Evolutionary conservation across 2,888 invertebrate genomes (phyloP), one percentile per base, ranked within the genome.

Genomic region (Hypomecis atomaria): DNA sequence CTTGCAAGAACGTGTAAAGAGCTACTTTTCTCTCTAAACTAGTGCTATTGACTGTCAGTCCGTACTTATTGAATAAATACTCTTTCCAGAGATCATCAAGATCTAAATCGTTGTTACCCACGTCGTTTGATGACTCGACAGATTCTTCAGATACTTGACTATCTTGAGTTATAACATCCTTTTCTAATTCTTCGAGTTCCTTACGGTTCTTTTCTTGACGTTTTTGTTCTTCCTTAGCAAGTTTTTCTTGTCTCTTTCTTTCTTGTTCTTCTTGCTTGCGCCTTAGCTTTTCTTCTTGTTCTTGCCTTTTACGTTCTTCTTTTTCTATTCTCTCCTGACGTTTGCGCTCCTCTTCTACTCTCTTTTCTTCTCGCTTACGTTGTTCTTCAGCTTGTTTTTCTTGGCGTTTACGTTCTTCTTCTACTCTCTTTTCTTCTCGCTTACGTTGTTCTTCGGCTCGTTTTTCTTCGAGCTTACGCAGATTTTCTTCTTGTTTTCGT

Each of bases 31-130:
- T 89, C 62, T 88, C 88, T 43, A 87, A 66, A 10, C 79, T 75
- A 1, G 84, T 84, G 62, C 88, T 92, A 33, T 74, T 70, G 40
- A 72, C 69, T 47, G 78, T 79, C 61, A 92, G 77, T 9, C 86
- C 87, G 69, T 89, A 89, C 69, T 88, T 89, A 38, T 81, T 70
- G 67, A 87, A 90, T 8, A 92, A 80, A 55, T 88, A 85, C 52
- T 77, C 79, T 71, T 87, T 87, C 88, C 89, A 92, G 53, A 92
- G 73, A 54, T 90, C 88, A 74, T 88, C 87, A n/a, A 92, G 71
- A 53, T 91, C 89, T n/a, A 87, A 66, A 3, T 49, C n/a, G 0
- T 59, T 48, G 8, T 81, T 75, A 54, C 81, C 79, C 62, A 81
- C 74, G 66, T 78, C 78, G 62, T 86, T 85, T 1, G 58, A 62